Conservation (phyloP, 92 coral and sea anemone species). For the Palythoa grandiflora region DNA sequence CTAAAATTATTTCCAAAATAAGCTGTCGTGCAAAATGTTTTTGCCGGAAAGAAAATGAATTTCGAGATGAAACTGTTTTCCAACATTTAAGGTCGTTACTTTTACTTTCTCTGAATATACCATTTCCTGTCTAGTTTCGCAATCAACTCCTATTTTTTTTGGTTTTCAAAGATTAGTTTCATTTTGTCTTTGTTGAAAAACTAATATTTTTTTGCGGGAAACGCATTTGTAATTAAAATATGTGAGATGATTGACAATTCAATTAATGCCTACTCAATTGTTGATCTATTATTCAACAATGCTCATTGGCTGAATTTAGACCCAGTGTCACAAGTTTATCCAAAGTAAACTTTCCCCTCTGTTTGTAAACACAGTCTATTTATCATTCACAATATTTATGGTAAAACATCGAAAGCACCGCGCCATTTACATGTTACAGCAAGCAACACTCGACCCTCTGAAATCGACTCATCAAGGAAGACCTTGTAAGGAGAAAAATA, state of each 20-base stretch:
- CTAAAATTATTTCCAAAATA: too few species aligned
- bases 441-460: constrained; percentile 8
- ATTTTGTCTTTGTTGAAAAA: not conserved
- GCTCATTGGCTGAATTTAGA: constrained; percentile 14
- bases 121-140: not conserved
- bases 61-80: too few species aligned
- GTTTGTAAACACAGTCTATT: constrained; percentile 35
- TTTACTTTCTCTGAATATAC: not conserved
- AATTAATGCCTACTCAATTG: constrained; percentile 27
- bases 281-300: not conserved
- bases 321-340: constrained; percentile 1
- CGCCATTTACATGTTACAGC: constrained; percentile 16
- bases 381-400: constrained; percentile 4
- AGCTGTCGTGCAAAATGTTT: too few species aligned
- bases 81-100: not conserved
- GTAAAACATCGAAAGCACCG: constrained; percentile 11
- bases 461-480: not conserved
- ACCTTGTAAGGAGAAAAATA: not conserved
- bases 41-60: too few species aligned
- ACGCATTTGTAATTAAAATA: constrained; percentile 33
- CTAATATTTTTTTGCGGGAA: constrained; percentile 12
- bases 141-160: not conserved
- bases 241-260: constrained; percentile 30
- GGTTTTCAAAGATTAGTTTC: not conserved
- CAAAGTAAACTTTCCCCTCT: constrained; percentile 38